Conservation (phyloP, 2,113 vertebrate genomes). For the Ardeotis arabs region DNA sequence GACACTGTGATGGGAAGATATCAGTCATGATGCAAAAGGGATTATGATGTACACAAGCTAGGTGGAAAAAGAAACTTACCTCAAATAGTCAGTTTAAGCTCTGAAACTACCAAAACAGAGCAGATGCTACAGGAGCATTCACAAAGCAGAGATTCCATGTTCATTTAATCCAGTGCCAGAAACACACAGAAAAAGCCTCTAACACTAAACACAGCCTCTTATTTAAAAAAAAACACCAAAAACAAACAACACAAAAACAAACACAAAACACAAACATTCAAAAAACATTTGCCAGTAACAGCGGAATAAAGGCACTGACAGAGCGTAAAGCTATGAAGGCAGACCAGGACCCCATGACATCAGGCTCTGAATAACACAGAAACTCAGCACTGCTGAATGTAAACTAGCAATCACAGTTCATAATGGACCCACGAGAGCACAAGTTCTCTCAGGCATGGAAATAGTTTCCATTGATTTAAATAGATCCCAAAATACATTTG, state of each 20-base stretch:
- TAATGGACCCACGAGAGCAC: fast-evolving
- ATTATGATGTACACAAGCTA: neutral
- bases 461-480: neutral
- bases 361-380: neutral
- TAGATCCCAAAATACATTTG: neutral
- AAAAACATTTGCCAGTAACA: neutral
- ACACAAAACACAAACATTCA: neutral
- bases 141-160: neutral
- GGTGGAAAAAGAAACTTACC: neutral
- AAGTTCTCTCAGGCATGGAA: neutral
- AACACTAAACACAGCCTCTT: neutral
- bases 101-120: neutral
- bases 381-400: neutral
- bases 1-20: neutral
- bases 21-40: neutral
- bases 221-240: neutral
- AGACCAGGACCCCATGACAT: fast-evolving
- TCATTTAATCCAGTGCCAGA: neutral
- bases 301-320: neutral
- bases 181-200: neutral
- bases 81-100: neutral
- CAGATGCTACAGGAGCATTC: neutral
- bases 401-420: neutral
- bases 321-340: neutral
- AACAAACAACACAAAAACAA: no score